Evolutionary conservation across 2,888 invertebrate genomes (phyloP).

Genomic region (Heliconius erato): DNA sequence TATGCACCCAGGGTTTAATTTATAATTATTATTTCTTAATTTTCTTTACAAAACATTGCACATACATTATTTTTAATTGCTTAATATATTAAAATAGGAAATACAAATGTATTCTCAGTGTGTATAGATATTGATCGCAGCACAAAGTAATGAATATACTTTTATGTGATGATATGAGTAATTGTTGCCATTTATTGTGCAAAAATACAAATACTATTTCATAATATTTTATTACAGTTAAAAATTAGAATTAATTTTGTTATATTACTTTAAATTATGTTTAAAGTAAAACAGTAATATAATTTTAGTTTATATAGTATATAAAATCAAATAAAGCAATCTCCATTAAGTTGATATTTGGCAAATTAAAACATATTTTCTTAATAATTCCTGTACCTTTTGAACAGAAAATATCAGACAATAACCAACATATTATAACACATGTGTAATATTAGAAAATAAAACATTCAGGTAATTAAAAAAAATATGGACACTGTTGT

Average conservation of each 20-base stretch:
- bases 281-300: background rate
- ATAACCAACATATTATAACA: background rate
- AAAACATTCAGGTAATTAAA: background rate
- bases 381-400: background rate
- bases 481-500: background rate
- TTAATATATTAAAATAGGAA: slow-evolving; percentile 13
- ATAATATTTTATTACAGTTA: background rate
- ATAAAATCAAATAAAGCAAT: background rate
- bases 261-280: background rate
- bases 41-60: background rate
- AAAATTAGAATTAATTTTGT: background rate
- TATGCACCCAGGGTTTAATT: slow-evolving; percentile 28
- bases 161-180: background rate
- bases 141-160: slow-evolving; percentile 7
- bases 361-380: background rate
- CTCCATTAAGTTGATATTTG: background rate
- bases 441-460: background rate
- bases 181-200: slow-evolving; percentile 8
- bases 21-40: slow-evolving; percentile 24
- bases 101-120: background rate
- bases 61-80: background rate
- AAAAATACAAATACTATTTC: background rate
- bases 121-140: background rate
- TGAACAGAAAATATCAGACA: background rate
- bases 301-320: background rate